Evolutionary conservation across 2,797 vertebrate species (phyloP), one percentile per base, ranked within the genome.

Genomic region (Melanotaenia trifasciata): DNA sequence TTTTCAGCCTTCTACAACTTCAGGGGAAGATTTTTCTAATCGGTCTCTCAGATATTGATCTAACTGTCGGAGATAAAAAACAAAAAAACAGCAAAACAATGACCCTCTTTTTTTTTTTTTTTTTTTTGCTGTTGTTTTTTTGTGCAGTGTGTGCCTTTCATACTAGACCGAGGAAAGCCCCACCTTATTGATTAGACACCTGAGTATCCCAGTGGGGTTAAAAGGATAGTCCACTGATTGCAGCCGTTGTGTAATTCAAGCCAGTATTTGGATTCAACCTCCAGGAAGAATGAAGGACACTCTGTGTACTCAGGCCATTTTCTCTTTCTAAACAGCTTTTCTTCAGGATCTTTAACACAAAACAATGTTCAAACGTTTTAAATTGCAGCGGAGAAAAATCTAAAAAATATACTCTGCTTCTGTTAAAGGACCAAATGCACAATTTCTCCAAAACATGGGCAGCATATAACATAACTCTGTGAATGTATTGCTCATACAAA

Each of bases 161-260:
- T 40, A 30, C 36, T 64, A 72, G 54, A 43, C 51, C 4, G 72
- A 70, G 81, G 71, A 67, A 84, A 81, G 74, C 71, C 76, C 79
- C 3, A 38, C 0, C 0, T 0, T 28, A 81, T 86, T 26, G 73
- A 72, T 57, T 56, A 0, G 76, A 78, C 76, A 84, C 12, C 32
- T 7, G 76, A 84, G 63, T 16, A 3, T 72, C 81, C 67, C 76
- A 0, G 45, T 1, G 33, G 67, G 64, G 45, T 61, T 57, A 28
- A 13, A 36, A 66, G 63, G 64, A 68, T 6, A 32, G 64, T 65
- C 60, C 0, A 0, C 60, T 45, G 51, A 65, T 38, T 38, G 78
- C 70, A 59, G 68, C 63, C 12, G 0, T 28, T 0, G 22, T 67
- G 84, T 65, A 81, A 75, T 75, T 72, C 50, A 56, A 78, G 12